These are phyloP conservation scores for Cichlasoma orientale DNA, from an alignment of 2,797 vertebrate species.

Conservation along the genomic window DNA sequence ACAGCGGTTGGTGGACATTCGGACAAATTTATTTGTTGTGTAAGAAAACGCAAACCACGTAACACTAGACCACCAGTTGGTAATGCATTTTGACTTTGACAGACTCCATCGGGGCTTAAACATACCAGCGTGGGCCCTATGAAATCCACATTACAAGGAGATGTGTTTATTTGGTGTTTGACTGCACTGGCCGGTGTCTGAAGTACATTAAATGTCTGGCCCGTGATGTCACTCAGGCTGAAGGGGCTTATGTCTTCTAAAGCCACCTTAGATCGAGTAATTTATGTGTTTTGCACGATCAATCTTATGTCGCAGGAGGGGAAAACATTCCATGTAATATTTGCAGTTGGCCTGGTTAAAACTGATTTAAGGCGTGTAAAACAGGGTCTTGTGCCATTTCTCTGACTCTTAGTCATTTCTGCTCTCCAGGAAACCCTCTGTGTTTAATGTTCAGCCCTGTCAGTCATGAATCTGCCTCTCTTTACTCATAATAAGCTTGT, in stretches of 20 bases:
- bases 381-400: slow-evolving; percentile 36
- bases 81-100: slow-evolving; percentile 9
- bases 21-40: slow-evolving; percentile 24
- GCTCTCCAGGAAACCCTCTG: slow-evolving; percentile 68
- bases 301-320: slow-evolving; percentile 46
- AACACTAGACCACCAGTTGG: background rate
- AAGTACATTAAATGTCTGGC: slow-evolving; percentile 53
- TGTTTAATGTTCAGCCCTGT: slow-evolving; percentile 50
- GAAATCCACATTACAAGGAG: slow-evolving; percentile 39
- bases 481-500: slow-evolving; percentile 41
- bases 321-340: slow-evolving; percentile 59
- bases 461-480: slow-evolving; percentile 44
- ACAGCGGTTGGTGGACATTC: background rate
- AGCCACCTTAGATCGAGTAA: slow-evolving; percentile 46
- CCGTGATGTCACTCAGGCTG: slow-evolving; percentile 60
- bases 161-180: slow-evolving; percentile 51
- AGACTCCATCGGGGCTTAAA: background rate
- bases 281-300: slow-evolving; percentile 64
- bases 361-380: slow-evolving; percentile 65
- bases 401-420: slow-evolving; percentile 51
- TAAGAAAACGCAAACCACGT: slow-evolving; percentile 34
- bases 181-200: slow-evolving; percentile 54
- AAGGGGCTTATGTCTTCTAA: slow-evolving; percentile 58
- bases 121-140: slow-evolving; percentile 4
- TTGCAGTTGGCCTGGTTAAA: slow-evolving; percentile 44